Base-by-base conservation (phyloP, 2,797 vertebrate genomes). In the Hipposideros larvatus region DNA sequence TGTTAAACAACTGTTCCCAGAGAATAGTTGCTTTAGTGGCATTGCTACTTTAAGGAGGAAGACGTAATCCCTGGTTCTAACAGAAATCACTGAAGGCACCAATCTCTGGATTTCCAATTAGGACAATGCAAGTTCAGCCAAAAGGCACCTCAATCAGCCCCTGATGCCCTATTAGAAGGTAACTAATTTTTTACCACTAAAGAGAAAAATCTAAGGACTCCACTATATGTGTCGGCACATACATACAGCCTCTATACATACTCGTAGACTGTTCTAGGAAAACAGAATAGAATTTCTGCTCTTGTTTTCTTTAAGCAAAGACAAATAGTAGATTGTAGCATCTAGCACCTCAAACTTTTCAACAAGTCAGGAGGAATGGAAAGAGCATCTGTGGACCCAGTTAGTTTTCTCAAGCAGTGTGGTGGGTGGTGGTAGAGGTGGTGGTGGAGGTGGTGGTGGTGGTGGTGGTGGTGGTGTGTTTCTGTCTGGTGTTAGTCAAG, bases 1-100 rank as follows among this genome's bases (percentile, higher is more conserved):
- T 93, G 93, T 85, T 90, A 95, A 96, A 91, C 51, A 53, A 63
- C 71, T 92, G 77, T 97, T 96, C 66, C 94, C 96, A 96, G 15
- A 63, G 61, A 93, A 71, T 5, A 65, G 41, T 61, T 97, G 84
- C 53, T 75, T 71, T 84, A 83, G 77, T 77, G 86, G 43, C 63
- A 21, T 46, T 74, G 26, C n/a, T 41, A 59, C 46, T 70, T 55
- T 53, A 61, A 83, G 31, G 66, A 90, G 48, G 59, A 73, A 95
- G 80, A 84, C 0, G 2, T 74, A 37, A 51, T 59, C 61, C 5
- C 37, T 61, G 43, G 84, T 26, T 89, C 82, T 63, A 82, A 79
- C 10, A 57, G 71, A 93, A 90, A 92, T 88, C 75, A 73, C 14
- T 2, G 41, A 77, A 77, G 74, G 51, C 66, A 68, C 57, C 77